Conservation (phyloP, 2,888 invertebrate species). For the Philereme transversata region DNA sequence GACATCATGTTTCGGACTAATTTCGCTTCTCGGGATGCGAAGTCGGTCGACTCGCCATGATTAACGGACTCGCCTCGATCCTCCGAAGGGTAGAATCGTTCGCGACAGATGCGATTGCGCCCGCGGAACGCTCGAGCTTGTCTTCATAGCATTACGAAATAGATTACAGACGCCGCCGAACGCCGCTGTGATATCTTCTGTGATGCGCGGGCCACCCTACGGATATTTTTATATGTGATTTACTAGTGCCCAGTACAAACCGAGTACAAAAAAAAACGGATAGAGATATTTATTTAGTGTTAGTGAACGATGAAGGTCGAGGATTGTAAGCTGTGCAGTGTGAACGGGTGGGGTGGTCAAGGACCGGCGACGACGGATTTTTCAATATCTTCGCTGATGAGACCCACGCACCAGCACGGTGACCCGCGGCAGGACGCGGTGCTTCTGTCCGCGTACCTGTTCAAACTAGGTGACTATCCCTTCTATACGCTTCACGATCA, state of each 20-base stretch:
- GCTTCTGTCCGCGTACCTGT: conserved; percentile 79
- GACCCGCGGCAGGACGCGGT: conserved; percentile 75
- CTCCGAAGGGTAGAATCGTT: conserved; percentile 30
- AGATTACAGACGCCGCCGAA: conserved; percentile 68
- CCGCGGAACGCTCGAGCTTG: conserved; percentile 35
- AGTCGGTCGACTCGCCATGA: conserved; percentile 37
- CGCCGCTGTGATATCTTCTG: conserved; percentile 81
- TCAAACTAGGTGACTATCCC: conserved; percentile 83
- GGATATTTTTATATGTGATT: conserved; percentile 84
- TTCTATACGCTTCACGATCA: conserved; percentile 79
- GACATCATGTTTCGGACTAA: conserved; percentile 47
- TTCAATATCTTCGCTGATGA: conserved; percentile 79
- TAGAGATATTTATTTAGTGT: conserved; percentile 56
- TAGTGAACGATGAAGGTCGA: conserved; percentile 71
- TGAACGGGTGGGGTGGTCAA: conserved; percentile 71
- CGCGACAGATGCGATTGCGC: conserved; percentile 28
- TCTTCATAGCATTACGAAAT: conserved; percentile 39
- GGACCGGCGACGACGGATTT: conserved; percentile 71
- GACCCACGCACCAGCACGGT: conserved; percentile 70
- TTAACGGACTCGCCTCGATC: conserved; percentile 39
- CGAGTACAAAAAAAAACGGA: conserved; percentile 83
- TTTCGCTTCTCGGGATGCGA: conserved; percentile 47
- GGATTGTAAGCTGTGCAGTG: conserved; percentile 80
- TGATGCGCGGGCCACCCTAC: conserved; percentile 77
- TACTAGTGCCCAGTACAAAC: conserved; percentile 83